Conservation (phyloP, 92 coral and sea anemone species). For the Pocillopora grandis region DNA sequence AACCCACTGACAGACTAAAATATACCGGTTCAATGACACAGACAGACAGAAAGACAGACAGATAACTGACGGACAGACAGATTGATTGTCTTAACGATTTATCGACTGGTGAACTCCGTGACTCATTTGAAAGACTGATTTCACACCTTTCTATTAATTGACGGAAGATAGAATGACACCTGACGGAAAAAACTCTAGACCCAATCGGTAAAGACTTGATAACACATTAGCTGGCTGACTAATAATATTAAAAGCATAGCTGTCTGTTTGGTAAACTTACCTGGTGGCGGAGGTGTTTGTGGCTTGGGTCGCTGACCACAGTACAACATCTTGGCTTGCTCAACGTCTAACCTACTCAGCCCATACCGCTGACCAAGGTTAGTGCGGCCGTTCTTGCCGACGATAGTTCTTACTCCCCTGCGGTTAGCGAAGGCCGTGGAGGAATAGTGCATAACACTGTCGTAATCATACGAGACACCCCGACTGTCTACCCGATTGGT, state of each 20-base stretch:
- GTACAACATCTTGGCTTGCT: conserved; percentile 79
- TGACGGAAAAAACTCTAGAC: too few relatives aligned
- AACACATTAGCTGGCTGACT: too few relatives aligned
- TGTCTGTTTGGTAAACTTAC: conserved; percentile 14
- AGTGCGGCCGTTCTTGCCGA: conserved; percentile 56
- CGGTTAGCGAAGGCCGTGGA: conserved; percentile 77
- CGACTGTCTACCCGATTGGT: conserved; percentile 71
- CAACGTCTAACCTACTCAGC: conserved; percentile 70
- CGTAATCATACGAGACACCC: conserved; percentile 71
- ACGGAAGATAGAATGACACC: too few relatives aligned
- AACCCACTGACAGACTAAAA: background rate
- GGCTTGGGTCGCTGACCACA: conserved; percentile 63
- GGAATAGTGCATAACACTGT: conserved; percentile 79
- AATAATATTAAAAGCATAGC: too few relatives aligned
- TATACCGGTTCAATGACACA: background rate
- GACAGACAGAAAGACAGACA: background rate
- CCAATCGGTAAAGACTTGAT: too few relatives aligned
- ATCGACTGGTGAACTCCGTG: background rate
- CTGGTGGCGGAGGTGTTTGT: conserved; percentile 65
- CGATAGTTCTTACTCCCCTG: conserved; percentile 68
- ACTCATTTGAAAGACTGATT: background rate
- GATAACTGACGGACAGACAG: background rate
- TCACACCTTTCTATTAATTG: too few relatives aligned
- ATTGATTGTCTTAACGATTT: background rate
- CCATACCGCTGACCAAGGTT: conserved; percentile 95